A percentile compares a stretch with the other conserved stretches of the same genome.
These are phyloP conservation scores for Macrosoma leucophasiata DNA, from an alignment of 2,888 invertebrate genomes.

Conservation along the genomic window DNA sequence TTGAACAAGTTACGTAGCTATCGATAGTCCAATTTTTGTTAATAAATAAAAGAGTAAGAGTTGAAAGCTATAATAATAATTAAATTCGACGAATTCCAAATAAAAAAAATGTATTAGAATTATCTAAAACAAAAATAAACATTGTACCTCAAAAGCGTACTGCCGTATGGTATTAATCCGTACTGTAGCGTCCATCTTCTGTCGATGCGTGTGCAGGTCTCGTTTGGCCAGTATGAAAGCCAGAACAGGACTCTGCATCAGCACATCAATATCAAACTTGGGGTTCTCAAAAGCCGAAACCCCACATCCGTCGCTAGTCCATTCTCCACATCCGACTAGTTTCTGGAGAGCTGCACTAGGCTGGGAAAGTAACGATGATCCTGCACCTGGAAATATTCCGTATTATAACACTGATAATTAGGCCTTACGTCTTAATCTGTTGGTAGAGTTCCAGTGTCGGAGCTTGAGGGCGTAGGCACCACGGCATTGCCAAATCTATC, in stretches of 20 bases:
- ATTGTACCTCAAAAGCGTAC: constrained; percentile 91
- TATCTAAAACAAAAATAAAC: too few relatives aligned
- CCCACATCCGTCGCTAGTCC: constrained; percentile 32
- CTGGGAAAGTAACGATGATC: constrained; percentile 89
- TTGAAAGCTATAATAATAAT: neutral
- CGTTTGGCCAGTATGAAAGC: constrained; percentile 90
- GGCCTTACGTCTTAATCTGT: too few relatives aligned
- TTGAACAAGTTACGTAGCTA: too few relatives aligned
- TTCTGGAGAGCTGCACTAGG: constrained; percentile 92
- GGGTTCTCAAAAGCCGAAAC: constrained; percentile 59
- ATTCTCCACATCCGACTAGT: constrained; percentile 74
- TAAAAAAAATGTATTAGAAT: neutral
- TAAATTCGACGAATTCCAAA: neutral
- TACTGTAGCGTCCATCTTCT: constrained; percentile 92
- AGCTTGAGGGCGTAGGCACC: too few relatives aligned
- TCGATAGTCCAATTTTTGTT: too few relatives aligned
- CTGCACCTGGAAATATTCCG: constrained; percentile 78
- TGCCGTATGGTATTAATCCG: constrained; percentile 87
- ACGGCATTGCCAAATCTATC: too few relatives aligned
- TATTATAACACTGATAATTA: too few relatives aligned
- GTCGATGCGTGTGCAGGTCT: constrained; percentile 87
- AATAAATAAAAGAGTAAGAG: too few relatives aligned
- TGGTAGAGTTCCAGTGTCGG: too few relatives aligned
- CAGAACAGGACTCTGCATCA: constrained; percentile 89
- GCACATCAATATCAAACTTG: constrained; percentile 65